Percentiles rank a stretch among this genome's conserved stretches.
These are phyloP conservation scores for Tetragonisca angustula DNA, from an alignment of 2,888 invertebrate species.

Conservation along the genomic window DNA sequence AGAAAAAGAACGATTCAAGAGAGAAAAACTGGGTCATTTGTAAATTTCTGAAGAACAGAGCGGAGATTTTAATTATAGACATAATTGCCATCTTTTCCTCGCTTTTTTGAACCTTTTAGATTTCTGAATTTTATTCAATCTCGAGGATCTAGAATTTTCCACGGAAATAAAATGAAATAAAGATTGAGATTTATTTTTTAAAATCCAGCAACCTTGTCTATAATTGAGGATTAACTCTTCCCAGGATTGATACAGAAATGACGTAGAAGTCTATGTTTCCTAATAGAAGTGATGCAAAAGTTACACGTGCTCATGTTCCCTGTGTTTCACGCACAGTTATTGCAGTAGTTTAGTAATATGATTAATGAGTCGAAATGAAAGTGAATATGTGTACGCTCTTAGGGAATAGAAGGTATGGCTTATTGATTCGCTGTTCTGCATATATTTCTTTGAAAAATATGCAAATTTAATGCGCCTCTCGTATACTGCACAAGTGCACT, in stretches of 20 bases:
- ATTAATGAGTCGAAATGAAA: constrained; percentile 4
- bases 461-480: neutral
- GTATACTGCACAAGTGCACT: neutral
- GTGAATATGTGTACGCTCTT: neutral
- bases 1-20: neutral
- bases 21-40: no score
- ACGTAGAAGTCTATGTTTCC: no score
- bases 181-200: no score
- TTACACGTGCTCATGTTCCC: neutral
- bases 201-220: no score
- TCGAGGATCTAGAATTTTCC: no score
- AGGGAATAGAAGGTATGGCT: neutral
- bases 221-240: no score
- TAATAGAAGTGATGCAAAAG: neutral
- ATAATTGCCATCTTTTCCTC: neutral
- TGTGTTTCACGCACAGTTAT: neutral
- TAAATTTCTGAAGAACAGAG: neutral
- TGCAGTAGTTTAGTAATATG: neutral
- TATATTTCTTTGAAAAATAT: constrained; percentile 11
- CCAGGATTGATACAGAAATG: no score
- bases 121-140: no score
- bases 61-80: neutral
- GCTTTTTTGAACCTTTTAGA: no score
- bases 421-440: constrained; percentile 7
- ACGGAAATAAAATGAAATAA: no score